Base-by-base conservation (phyloP, 2,888 invertebrate species). In the Parnassius glacialis region DNA sequence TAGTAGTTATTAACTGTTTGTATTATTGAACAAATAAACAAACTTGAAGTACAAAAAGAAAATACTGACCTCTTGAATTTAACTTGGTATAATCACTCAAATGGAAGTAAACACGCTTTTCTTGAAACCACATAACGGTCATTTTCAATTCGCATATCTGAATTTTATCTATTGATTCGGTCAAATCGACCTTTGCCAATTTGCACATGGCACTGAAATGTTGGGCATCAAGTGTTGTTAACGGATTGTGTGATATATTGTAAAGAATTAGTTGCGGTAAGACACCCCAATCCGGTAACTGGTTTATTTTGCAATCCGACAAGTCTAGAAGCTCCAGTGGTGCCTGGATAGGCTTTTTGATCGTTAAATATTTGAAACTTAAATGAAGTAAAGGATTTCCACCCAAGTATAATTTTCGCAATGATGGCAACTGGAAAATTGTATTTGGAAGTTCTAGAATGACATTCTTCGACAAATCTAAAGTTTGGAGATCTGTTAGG, bases 181-280 rank as follows among this genome's bases (percentile, higher is more conserved):
- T 81, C 57, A 91, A 73, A 74, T 95, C 94, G 48, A 95, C 90
- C 65, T 84, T 87, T 64, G 84, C 84, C 43, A 95, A 81, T 64
- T 92, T 92, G 76, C 95, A 95, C 84, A 94, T 92, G 2, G 91
- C 82, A 0, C 94, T 93, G 67, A 95, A 87, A 59, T 93, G 92
- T 41, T 87, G 81, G 5, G 93, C 85, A 5, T 82, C 84, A 0
- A 94, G 69, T 2, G 73, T 71, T 0, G 61, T 73, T 54, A 95
- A 83, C 0, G 86, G 83, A 76, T 95, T 95, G 54, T 83, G 75
- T 0, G 95, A 95, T 51, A 94, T 90, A 73, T 95, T 95, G 62
- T 95, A 91, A 56, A 92, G 83, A 60, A 81, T 73, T 45, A 95
- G 74, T 54, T 92, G 92, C 12, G 95, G 93, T 16, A 94, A 72